Evolutionary conservation across 2,888 invertebrate genomes (phyloP), one percentile per base, ranked within the genome.

Genomic region (Zootermopsis nevadensis): DNA sequence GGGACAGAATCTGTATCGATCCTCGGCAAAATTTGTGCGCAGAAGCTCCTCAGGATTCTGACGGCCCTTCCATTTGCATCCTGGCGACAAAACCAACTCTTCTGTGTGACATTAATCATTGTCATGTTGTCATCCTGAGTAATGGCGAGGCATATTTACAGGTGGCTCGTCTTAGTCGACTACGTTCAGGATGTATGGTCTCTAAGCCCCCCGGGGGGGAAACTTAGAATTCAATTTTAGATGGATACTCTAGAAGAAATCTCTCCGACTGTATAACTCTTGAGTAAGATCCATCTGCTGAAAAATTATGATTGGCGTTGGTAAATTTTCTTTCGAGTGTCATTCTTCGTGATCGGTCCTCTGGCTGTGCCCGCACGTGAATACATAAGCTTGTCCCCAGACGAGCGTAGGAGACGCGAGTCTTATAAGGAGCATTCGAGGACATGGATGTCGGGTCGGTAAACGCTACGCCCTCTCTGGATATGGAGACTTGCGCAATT

Each of bases 41-140:
- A 74, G 74, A 33, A 69, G 69, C 69, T 8, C 31, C 74, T 38
- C 38, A 6, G 74, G 74, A 74, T 74, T 22, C 74, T 38, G 74
- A n/a, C n/a, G 74, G 74, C 33, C 42, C 74, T 74, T 74, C 74
- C n/a, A 12, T 67, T n/a, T 15, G n/a, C 60, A 3, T 15, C 60
- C 67, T 27, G 30, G 27, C 10, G 33, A 22, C 69, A 33, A 31
- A 33, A 33, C 77, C 22, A 27, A 38, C 66, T 35, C 79, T 79
- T 79, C 60, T 53, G 79, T 79, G 79, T 79, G 35, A 72, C 81
- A 81, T 81, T 81, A 69, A 81, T 81, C 81, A 81, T 35, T 81
- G 81, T 81, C 81, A 81, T 81, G 27, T 42, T 81, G 81, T 81
- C 81, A 42, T 53, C 31, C 53, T 81, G 72, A 81, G 35, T 81